Evolutionary conservation across 2,797 vertebrate genomes (phyloP), one percentile per base, ranked within the genome.

Genomic region (Acanthornis magna): DNA sequence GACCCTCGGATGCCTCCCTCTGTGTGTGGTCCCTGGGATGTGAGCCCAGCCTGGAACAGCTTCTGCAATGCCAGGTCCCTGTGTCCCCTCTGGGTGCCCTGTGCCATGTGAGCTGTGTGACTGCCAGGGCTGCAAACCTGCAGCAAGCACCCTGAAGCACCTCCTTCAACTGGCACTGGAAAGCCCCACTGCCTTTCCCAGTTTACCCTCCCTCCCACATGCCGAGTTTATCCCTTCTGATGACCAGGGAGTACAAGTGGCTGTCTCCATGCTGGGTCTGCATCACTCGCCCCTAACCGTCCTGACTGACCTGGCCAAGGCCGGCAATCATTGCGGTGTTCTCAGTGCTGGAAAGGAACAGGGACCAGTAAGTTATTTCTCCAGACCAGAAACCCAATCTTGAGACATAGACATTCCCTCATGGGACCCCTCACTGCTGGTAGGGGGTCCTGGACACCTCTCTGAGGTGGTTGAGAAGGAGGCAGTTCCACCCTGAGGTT

Each of bases 241-340:
- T 40, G 40, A 55, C 23, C 1, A 3, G 10, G 54, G n/a, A 65
- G 26, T 25, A 17, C 14, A 54, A 7, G 15, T 27, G 29, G 29
- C 45, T 66, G 18, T 5, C 27, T 57, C 62, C 4, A 0, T 61
- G 36, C 47, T 32, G 38, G 17, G 21, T 81, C 54, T 4, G 4
- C 27, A 74, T 29, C 3, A 7, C 34, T 74, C 61, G 34, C 20
- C 20, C 3, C 0, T 23, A 20, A 58, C 50, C 55, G 26, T 23
- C 27, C 34, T 4, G 6, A 34, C 98, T 97, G 95, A 99, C 99
- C 99, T 99, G 99, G 91, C 99, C 99, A 2, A 99, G 98, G 85
- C 99, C 99, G 0, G 98, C 99, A 3, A 99, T 99, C 99, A 99
- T 99, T 0, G 99, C 98, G 10, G 99, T 99, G 97, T 99, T 99